Percentiles rank a stretch among this genome's conserved stretches.
Conservation (phyloP, 2,113 vertebrate species). For the Corythaeola cristata region DNA sequence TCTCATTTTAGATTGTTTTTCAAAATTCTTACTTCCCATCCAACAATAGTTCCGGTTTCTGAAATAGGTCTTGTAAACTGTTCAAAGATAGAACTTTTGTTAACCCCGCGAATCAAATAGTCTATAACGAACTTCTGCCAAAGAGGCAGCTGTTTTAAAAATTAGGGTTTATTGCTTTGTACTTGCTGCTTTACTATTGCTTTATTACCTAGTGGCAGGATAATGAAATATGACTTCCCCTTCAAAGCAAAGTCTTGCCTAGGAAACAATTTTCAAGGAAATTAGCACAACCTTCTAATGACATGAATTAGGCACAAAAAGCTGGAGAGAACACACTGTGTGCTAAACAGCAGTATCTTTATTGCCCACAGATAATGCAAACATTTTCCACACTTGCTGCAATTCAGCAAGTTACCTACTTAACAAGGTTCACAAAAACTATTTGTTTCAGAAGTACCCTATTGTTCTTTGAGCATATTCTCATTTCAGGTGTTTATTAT, state of each 20-base stretch:
- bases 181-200: neutral
- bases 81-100: neutral
- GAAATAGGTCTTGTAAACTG: neutral
- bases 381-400: constrained; percentile 16
- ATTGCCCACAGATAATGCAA: constrained; percentile 41
- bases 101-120: neutral
- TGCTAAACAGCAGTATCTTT: constrained; percentile 32
- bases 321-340: neutral
- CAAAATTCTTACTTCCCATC: neutral
- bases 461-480: neutral
- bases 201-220: neutral
- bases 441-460: neutral
- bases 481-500: neutral
- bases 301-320: neutral
- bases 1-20: neutral
- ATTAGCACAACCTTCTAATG: neutral
- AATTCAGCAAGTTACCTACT: constrained; percentile 12
- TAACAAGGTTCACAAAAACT: constrained; percentile 8
- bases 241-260: neutral
- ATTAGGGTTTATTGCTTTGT: neutral
- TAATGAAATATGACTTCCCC: fast-evolving
- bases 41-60: neutral
- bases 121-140: neutral
- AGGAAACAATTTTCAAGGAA: neutral
- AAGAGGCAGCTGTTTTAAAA: neutral